Conservation (phyloP, 2,113 vertebrate species). For the Brevimyrus niger region DNA sequence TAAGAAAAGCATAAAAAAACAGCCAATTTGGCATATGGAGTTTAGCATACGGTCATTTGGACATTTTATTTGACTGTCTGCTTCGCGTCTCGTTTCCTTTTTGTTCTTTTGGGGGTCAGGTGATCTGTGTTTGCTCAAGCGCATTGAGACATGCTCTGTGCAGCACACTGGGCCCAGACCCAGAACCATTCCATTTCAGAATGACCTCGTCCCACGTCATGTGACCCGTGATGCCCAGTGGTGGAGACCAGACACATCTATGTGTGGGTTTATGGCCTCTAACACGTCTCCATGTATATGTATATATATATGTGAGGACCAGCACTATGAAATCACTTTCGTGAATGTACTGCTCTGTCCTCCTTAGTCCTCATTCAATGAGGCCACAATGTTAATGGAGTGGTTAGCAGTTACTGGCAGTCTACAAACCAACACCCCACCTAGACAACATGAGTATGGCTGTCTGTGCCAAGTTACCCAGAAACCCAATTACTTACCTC, state of each 20-base stretch:
- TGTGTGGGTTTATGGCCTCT: neutral
- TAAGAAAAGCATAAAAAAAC: conserved; percentile 31
- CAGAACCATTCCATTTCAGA: neutral
- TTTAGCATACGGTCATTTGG: conserved; percentile 44
- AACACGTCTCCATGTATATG: neutral
- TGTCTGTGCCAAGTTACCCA: neutral
- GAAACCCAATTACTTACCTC: neutral
- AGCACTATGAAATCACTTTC: conserved; percentile 2
- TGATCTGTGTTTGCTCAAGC: neutral
- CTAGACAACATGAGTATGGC: neutral
- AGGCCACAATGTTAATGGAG: conserved; percentile 1
- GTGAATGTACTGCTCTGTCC: conserved; percentile 4
- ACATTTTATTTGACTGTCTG: conserved; percentile 45
- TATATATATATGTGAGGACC: neutral
- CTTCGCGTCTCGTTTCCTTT: conserved; percentile 9
- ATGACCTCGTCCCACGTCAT: neutral
- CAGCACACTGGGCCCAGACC: neutral
- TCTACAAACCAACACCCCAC: neutral
- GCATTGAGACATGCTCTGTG: conserved; percentile 50
- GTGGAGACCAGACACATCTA: neutral
- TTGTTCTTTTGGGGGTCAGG: neutral
- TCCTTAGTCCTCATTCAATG: neutral
- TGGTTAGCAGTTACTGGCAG: neutral
- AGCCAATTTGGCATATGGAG: conserved; percentile 50
- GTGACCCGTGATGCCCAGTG: neutral